Percentiles rank a stretch among this genome's conserved stretches.
These are phyloP conservation scores for Esox lucius DNA, from an alignment of 2,797 vertebrate genomes.

Conservation along the genomic window DNA sequence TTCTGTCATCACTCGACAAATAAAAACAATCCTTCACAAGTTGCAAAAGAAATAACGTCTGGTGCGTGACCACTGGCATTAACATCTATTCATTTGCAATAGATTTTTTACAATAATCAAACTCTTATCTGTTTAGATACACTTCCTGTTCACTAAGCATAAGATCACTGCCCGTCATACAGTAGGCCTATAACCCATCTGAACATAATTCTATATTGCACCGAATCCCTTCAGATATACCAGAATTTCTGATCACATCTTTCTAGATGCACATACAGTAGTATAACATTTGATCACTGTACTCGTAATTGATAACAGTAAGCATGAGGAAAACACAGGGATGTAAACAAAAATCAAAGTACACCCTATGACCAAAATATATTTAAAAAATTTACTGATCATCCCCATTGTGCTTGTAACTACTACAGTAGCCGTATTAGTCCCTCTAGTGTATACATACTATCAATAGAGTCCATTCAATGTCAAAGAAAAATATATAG, in stretches of 20 bases:
- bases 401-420: slow-evolving; percentile 49
- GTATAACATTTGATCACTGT: not conserved
- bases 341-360: slow-evolving; percentile 53
- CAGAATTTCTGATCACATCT: slow-evolving; percentile 19
- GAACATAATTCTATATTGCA: slow-evolving; percentile 52
- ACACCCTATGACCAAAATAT: slow-evolving; percentile 52
- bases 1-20: slow-evolving; percentile 30
- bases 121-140: slow-evolving; percentile 51
- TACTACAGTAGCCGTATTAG: slow-evolving; percentile 34
- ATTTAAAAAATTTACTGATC: slow-evolving; percentile 29
- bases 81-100: slow-evolving; percentile 26
- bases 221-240: slow-evolving; percentile 43
- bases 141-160: slow-evolving; percentile 23
- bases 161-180: slow-evolving; percentile 45
- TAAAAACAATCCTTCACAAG: slow-evolving; percentile 25
- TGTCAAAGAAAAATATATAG: not conserved
- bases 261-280: slow-evolving; percentile 47
- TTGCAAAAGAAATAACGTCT: slow-evolving; percentile 38
- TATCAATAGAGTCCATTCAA: not conserved
- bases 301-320: not conserved
- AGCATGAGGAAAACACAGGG: slow-evolving; percentile 45
- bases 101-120: slow-evolving; percentile 38
- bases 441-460: slow-evolving; percentile 60
- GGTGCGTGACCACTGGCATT: slow-evolving; percentile 12
- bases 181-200: slow-evolving; percentile 60